Percentiles rank a stretch among this genome's conserved stretches.
phyloP scores from a whole-genome alignment of 1,140 invertebrate genomes.

The Helicorthomorpha holstii region DNA sequence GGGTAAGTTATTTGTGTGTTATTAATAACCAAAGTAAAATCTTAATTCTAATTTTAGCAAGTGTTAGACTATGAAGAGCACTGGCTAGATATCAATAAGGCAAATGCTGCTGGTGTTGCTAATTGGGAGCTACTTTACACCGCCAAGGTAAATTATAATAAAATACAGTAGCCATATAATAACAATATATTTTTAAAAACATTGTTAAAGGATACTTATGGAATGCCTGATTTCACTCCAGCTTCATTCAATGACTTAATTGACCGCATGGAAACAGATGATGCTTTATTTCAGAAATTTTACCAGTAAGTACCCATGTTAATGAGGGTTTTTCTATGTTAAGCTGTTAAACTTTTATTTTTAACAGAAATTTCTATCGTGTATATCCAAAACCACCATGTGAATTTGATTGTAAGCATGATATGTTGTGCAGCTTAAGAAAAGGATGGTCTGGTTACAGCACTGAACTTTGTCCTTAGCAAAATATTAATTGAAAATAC shows the following conservation, averaged over 20 bases:
- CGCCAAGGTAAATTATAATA: slow-evolving; percentile 31
- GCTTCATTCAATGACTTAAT: background rate
- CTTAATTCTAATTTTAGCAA: slow-evolving; percentile 21
- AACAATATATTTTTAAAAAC: background rate
- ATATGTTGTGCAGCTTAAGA: background rate
- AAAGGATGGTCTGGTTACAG: background rate
- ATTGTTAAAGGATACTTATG: background rate
- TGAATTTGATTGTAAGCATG: background rate
- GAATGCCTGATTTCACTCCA: background rate
- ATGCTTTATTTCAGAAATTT: background rate
- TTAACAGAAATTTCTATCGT: background rate
- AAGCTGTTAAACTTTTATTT: background rate
- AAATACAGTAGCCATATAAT: background rate
- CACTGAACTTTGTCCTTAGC: too few species aligned
- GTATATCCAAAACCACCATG: background rate
- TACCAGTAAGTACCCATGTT: background rate
- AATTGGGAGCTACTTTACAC: slow-evolving; percentile 80
- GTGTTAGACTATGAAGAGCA: slow-evolving; percentile 51
- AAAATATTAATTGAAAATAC: too few species aligned
- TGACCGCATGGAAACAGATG: background rate
- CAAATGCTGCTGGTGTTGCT: slow-evolving; percentile 40
- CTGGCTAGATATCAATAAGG: slow-evolving; percentile 55
- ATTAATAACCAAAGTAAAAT: background rate
- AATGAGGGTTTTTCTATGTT: background rate
- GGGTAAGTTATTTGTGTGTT: slow-evolving; percentile 4